phyloP scores from a whole-genome alignment of 2,797 vertebrate species.

The Lophotriccus pileatus region DNA sequence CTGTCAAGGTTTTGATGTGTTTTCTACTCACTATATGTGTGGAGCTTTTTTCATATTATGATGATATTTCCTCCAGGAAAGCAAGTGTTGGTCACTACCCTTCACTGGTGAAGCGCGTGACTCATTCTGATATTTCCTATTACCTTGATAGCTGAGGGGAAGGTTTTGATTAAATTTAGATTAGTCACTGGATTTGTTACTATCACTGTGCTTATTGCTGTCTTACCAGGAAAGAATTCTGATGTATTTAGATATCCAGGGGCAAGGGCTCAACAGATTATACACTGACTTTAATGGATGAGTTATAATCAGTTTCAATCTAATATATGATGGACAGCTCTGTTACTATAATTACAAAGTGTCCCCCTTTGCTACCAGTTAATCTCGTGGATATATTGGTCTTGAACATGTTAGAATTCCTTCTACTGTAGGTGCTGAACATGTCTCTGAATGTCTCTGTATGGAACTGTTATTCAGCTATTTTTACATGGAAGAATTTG shows the following conservation, averaged over 20 bases:
- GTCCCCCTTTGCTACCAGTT: not conserved
- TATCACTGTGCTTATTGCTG: not conserved
- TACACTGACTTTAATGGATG: not conserved
- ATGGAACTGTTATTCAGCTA: not conserved
- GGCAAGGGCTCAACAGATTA: not conserved
- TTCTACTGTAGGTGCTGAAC: not conserved
- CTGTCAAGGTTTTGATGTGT: not conserved
- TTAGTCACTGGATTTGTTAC: not conserved
- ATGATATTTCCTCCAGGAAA: not conserved
- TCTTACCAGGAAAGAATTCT: not conserved
- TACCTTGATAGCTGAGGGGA: not conserved
- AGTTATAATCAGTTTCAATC: not conserved
- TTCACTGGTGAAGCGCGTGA: not conserved
- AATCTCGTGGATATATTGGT: not conserved
- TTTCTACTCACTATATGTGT: not conserved
- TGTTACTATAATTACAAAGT: not conserved
- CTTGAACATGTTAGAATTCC: not conserved
- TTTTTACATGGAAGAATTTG: not conserved
- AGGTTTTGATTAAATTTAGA: conserved; percentile 8
- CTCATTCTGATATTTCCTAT: not conserved
- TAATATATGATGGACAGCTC: not conserved
- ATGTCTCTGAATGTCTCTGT: not conserved
- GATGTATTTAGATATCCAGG: not conserved
- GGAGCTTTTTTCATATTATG: not conserved
- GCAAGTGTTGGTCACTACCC: not conserved